Conservation (phyloP, 1,140 invertebrate genomes). For the Drosophila sulfurigaster region DNA sequence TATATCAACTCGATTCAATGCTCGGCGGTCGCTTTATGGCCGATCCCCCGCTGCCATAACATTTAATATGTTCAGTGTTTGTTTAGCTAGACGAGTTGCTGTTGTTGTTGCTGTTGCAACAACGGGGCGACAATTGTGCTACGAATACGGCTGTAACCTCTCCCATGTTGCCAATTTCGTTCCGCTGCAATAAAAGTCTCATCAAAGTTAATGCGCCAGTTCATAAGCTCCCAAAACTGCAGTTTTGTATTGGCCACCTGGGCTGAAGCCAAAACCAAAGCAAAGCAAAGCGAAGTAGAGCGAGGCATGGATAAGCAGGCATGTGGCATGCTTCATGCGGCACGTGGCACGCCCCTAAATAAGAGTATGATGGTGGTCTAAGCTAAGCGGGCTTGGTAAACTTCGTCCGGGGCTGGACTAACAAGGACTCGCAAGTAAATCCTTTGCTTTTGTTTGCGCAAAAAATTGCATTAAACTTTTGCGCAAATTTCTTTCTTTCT, state of each 20-base stretch:
- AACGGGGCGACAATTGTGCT: conserved; percentile 1
- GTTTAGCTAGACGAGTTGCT: not conserved
- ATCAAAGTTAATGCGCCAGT: conserved; percentile 71
- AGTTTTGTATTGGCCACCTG: conserved; percentile 71
- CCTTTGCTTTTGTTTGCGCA: conserved; percentile 41
- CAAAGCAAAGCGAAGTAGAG: not conserved
- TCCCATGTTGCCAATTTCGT: conserved; percentile 33
- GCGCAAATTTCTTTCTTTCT: conserved; percentile 52
- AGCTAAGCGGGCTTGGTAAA: conserved; percentile 46
- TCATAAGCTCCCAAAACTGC: conserved; percentile 70
- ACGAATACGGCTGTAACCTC: conserved; percentile 13
- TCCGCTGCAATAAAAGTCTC: conserved; percentile 61
- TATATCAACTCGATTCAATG: not conserved
- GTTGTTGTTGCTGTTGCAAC: not conserved
- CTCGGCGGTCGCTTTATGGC: conserved; percentile 5
- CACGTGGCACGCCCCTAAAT: conserved; percentile 52
- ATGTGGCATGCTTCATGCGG: conserved; percentile 21
- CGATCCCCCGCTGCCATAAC: conserved; percentile 8
- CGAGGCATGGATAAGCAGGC: not conserved
- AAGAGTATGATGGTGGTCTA: conserved; percentile 6
- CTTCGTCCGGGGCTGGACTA: conserved; percentile 43
- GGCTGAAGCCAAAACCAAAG: not conserved
- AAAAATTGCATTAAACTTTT: conserved; percentile 78
- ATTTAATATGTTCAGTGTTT: conserved; percentile 8
- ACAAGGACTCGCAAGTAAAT: conserved; percentile 29